A percentile compares a stretch with the other conserved stretches of the same genome.
Conservation (phyloP, 2,113 vertebrate genomes). For the Spea bombifrons region DNA sequence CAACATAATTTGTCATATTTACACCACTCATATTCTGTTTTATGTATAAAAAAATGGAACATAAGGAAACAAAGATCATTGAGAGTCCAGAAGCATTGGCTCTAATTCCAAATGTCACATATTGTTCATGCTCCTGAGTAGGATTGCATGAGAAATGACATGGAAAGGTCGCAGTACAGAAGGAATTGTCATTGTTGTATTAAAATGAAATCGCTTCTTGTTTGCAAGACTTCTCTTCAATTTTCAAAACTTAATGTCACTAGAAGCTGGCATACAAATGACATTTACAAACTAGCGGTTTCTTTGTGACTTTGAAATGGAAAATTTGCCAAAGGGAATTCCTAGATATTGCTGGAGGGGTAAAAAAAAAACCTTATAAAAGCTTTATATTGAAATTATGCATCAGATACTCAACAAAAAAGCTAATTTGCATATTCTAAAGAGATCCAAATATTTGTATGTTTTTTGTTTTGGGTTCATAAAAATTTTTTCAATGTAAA, state of each 20-base stretch:
- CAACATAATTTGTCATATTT: constrained; percentile 20
- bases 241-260: constrained; percentile 58
- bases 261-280: constrained; percentile 41
- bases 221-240: constrained; percentile 51
- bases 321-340: constrained; percentile 36
- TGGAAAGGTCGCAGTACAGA: constrained; percentile 54
- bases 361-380: neutral
- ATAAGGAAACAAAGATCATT: constrained; percentile 49
- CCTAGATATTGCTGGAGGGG: neutral
- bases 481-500: no score
- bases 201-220: constrained; percentile 57
- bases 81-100: constrained; percentile 1
- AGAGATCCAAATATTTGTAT: no score
- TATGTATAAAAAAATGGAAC: constrained; percentile 34
- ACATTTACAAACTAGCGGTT: constrained; percentile 53
- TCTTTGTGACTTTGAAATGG: constrained; percentile 39
- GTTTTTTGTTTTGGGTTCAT: no score
- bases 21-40: constrained; percentile 44
- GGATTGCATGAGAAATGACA: constrained; percentile 56
- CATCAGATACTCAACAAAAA: no score
- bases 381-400: no score
- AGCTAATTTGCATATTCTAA: no score
- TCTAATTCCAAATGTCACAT: constrained; percentile 53
- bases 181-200: constrained; percentile 53
- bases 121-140: constrained; percentile 49